A percentile compares a stretch with the other conserved stretches of the same genome.
phyloP scores from a whole-genome alignment of 2,888 invertebrate species.

The Lysandra bellargus region DNA sequence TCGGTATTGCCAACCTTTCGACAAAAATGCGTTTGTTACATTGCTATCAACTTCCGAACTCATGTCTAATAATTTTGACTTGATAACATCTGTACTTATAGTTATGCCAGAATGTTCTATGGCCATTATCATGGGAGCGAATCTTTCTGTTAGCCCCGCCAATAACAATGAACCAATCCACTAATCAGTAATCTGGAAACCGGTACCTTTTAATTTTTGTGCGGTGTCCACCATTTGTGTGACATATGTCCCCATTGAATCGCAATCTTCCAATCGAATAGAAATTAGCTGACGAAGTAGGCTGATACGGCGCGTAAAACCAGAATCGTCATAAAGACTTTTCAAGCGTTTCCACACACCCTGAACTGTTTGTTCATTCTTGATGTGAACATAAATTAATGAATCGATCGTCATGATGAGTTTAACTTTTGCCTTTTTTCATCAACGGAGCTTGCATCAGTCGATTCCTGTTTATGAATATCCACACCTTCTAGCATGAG shows the following conservation, averaged over 20 bases:
- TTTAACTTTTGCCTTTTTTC: conserved; percentile 33
- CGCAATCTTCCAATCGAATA: conserved; percentile 27
- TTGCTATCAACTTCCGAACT: conserved; percentile 36
- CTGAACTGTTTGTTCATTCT: conserved; percentile 34
- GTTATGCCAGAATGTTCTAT: conserved; percentile 26
- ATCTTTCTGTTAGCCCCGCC: conserved; percentile 33
- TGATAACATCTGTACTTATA: conserved; percentile 30
- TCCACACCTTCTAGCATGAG: conserved; percentile 37
- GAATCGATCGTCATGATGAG: conserved; percentile 36
- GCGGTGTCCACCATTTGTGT: conserved; percentile 28
- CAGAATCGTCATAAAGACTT: conserved; percentile 17
- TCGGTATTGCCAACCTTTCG: too few species aligned
- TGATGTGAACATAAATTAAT: conserved; percentile 40
- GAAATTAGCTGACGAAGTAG: conserved; percentile 22
- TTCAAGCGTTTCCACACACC: conserved; percentile 31
- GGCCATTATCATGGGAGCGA: conserved; percentile 36
- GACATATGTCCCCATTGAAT: conserved; percentile 26
- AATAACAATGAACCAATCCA: conserved; percentile 22
- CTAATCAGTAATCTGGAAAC: conserved; percentile 28
- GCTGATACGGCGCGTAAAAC: conserved; percentile 26
- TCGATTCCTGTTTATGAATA: background rate
- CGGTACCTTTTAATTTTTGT: conserved; percentile 30
- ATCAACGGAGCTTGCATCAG: background rate
- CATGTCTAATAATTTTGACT: conserved; percentile 36
- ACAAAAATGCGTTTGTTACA: background rate